phyloP scores from a whole-genome alignment of 2,113 vertebrate genomes.

The Procapra przewalskii region DNA sequence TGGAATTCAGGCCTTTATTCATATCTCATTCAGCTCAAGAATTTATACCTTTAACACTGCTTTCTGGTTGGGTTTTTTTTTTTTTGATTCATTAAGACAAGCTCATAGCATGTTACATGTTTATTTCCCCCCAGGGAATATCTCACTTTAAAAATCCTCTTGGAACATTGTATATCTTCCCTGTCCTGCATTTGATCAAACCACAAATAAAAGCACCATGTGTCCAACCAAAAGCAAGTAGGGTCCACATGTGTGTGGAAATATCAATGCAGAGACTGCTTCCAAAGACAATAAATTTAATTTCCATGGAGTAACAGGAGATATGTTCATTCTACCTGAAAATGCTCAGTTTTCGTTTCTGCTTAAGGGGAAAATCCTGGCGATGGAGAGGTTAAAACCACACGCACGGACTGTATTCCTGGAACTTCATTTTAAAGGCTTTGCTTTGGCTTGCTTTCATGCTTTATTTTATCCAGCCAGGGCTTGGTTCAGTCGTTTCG shows the following conservation, averaged over 20 bases:
- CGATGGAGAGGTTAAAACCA: neutral
- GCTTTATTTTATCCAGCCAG: neutral
- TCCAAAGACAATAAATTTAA: neutral
- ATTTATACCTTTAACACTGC: neutral
- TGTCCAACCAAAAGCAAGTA: no score
- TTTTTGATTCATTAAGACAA: neutral
- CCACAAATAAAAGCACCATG: neutral
- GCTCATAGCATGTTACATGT: neutral
- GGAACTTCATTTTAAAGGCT: neutral
- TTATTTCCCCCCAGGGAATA: neutral
- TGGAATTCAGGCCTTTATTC: neutral
- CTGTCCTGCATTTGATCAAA: neutral
- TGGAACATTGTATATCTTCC: neutral
- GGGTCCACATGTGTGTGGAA: neutral
- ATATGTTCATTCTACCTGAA: neutral
- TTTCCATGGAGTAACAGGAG: neutral
- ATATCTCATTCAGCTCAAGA: neutral
- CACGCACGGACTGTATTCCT: rapidly evolving
- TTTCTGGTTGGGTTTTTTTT: neutral
- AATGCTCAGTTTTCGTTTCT: neutral
- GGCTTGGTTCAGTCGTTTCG: neutral
- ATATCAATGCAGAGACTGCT: neutral
- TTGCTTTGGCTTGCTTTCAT: neutral
- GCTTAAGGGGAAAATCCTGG: neutral
- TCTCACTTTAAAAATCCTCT: neutral